Evolutionary conservation across 2,888 invertebrate genomes (phyloP), one percentile per base, ranked within the genome.

Genomic region (Caenorhabditis uteleia): DNA sequence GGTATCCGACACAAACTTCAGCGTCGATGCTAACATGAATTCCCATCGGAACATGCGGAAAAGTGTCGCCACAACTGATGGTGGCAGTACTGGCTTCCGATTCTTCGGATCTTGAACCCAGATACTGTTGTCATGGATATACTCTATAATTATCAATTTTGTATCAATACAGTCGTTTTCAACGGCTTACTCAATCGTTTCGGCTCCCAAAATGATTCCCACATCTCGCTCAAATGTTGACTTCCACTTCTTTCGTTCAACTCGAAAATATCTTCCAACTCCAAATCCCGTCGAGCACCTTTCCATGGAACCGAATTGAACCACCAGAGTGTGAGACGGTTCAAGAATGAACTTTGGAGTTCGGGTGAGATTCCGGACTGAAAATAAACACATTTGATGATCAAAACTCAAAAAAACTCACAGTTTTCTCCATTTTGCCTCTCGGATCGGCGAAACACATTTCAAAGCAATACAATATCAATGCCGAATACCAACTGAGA

Each of bases 11-110:
- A 64, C 44, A n/a, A 75, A 42, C 59, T 81, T 81, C 47, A 81
- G 50, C 1, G 58, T 29, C 0, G 91, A 88, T n/a, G 94, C 93
- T 77, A 92, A 89, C 1, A 93, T 64, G 83, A 94, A 93, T 53
- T 91, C 90, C 1, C 89, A 89, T 43, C 94, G 92, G 84, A 94
- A 95, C 5, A 93, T 91, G 83, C 90, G 89, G 73, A 91, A 88
- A 43, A 98, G 87, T 0, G 92, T 90, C 29, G 90, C 89, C 80
- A 93, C 85, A 74, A 97, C 89, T 0, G 92, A 93, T 0, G 92
- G 91, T 47, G 88, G 88, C 36, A 70, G 68, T 25, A 65, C 57
- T n/a, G 50, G 42, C 2, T 25, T 44, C 27, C 40, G 14, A 21
- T 57, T 48, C 2, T 29, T 23, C 0, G 48, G 40, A 21, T 44